These are phyloP conservation scores for Carlito syrichta DNA, from an alignment of 2,113 vertebrate species.

Conservation along the genomic window DNA sequence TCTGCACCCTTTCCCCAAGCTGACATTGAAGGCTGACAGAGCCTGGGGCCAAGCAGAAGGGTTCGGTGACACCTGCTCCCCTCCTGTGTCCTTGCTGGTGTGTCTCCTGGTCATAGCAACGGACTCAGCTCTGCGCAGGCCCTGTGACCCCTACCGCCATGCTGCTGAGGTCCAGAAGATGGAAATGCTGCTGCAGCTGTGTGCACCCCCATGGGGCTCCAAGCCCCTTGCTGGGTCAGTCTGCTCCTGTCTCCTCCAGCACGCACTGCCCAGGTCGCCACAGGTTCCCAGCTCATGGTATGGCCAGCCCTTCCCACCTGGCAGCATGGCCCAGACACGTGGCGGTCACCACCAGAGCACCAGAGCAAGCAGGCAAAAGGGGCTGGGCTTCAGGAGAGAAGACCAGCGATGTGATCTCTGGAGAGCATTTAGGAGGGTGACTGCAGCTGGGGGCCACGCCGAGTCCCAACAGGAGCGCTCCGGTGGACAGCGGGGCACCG, in stretches of 20 bases:
- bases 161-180: background rate
- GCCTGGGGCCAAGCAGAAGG: background rate
- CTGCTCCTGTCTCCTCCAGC: background rate
- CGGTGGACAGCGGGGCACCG: accelerated
- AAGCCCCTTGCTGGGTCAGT: background rate
- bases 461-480: background rate
- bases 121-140: too few relatives aligned
- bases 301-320: background rate
- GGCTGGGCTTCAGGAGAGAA: background rate
- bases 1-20: background rate
- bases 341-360: background rate
- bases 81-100: background rate
- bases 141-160: background rate
- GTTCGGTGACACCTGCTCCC: background rate
- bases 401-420: background rate
- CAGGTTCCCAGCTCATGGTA: accelerated
- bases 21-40: background rate
- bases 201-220: accelerated
- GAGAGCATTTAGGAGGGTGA: accelerated
- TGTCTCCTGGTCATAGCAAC: background rate
- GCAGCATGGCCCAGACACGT: background rate
- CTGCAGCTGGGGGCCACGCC: background rate
- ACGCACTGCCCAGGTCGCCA: accelerated
- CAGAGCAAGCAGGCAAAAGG: background rate
- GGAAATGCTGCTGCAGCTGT: background rate